Evolutionary conservation across 1,140 invertebrate species (phyloP), one percentile per base, ranked within the genome.

Genomic region (Drosophila bifasciata): DNA sequence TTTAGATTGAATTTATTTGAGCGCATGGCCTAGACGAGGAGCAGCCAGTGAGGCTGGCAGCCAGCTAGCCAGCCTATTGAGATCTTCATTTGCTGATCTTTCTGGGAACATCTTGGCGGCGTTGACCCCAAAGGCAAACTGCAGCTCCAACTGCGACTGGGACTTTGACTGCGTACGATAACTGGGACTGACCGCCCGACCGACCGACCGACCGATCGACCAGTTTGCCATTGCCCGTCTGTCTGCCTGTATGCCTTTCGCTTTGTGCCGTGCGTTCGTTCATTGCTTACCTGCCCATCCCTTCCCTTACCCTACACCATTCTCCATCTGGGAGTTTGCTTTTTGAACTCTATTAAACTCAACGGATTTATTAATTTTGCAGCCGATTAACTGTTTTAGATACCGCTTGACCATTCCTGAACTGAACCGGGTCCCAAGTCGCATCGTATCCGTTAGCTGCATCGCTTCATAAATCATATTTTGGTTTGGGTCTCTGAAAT

Each of bases 1-100:
- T 90, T 89, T 89, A 89, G 86, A 89, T 89, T 89, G 86, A 89
- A 89, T 89, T 89, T 90, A 89, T 89, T 89, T 85, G 78, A 79
- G 75, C 77, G 86, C 81, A 69, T 67, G 64, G 83, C 78, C 78
- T 86, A 88, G 83, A 88, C 74, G 71, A 83, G 74, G 70, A 88
- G 83, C 69, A 88, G 69, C 79, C 85, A 73, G 58, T 17, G 62
- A 40, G 23, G 46, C 63, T 39, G 66, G 39, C 64, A 36, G 32
- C 32, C 32, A 36, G 32, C 52, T 13, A 50, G 62, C 49, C 61
- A 17, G 64, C 64, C 64, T 78, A 88, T 89, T 89, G 86, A 89
- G 86, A 89, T 89, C 86, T 89, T 89, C 86, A 89, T 89, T 89
- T 89, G 78, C 75, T 89, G 86, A 89, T 89, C 86, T 89, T 79